Evolutionary conservation across 2,888 invertebrate genomes (phyloP), one percentile per base, ranked within the genome.

Genomic region (Parnassius smintheus): DNA sequence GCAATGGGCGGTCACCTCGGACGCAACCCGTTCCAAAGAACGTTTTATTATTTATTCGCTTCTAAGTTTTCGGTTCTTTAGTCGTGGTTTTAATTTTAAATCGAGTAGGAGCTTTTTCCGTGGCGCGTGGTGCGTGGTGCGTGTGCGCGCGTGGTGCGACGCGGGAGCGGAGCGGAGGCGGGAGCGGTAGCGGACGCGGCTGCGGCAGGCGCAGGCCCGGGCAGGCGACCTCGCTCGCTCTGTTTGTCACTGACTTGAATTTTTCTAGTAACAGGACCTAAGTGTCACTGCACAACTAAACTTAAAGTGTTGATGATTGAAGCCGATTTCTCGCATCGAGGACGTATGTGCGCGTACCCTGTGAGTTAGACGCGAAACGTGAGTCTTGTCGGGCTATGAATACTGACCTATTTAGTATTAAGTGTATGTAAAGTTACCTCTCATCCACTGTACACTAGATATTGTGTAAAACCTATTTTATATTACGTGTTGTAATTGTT

Each of bases 1-100:
- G 8, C 10, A 35, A 3, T 44, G 44, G 46, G 46, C 46, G 65
- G 70, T 79, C 79, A 83, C 84, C 82, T 84, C 82, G 83, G 80
- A 80, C 78, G 80, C 76, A 81, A 83, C 80, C 84, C 81, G 86
- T 85, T 86, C 90, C 89, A 89, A 89, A 89, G 88, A 86, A 85
- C 85, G 82, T 75, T 73, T 70, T 74, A 70, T 80, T 81, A 86
- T 87, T 88, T 88, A 86, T 86, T 87, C 77, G 84, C 83, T 81
- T 85, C 84, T 80, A 82, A 18, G 82, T 86, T 85, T 83, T 83
- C 76, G 61, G 68, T 81, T 77, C 61, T 72, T 76, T 76, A 72
- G 76, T 75, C 70, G 72, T 65, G 68, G 65, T 70, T 76, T 75
- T 77, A 74, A 70, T 71, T 80, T 69, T 71, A 72, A 65, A 72